Evolutionary conservation across 1,140 invertebrate species (phyloP), one percentile per base, ranked within the genome.

Genomic region (Bombus superbus): DNA sequence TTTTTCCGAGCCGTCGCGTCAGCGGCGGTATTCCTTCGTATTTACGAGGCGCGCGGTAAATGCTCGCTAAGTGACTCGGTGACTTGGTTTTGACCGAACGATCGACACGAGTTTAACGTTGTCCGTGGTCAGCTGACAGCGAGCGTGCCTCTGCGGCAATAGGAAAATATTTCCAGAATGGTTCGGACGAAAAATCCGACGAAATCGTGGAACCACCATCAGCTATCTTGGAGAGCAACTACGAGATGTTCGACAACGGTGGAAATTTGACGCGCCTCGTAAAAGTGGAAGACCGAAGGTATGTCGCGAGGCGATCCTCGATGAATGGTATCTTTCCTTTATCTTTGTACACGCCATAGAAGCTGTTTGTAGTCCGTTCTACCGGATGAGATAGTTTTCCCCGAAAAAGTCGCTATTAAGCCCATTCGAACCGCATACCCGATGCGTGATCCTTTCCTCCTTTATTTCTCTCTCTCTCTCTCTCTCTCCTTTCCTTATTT

Each of bases 211-310:
- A 53, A 53, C 83, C 32, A 66, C 73, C 78, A 64, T 80, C 69
- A 18, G 53, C 78, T 85, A 85, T 85, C 84, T 68, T 22, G 1
- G 25, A 38, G 22, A 44, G 35, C 3, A 72, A 53, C 42, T 53
- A 68, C 83, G 78, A 85, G 69, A 85, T 74, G 69, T 81, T 81
- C 35, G 66, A 83, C 75, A 76, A 72, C 57, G 42, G 22, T 53
- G 42, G 79, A 89, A 89, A 89, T 89, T 81, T 82, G 66, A 83
- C 84, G 84, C 40, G 40, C 57, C 25, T 71, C 76, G 74, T 89
- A 89, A 89, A 89, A 81, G 72, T 76, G 44, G 44, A 69, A 74
- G n/a, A 76, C 25, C 5, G 4, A 18, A 22, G 32, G 22, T 40
- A 72, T 83, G 72, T 44, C 57, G 84, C 74, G 71, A 73, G 57